Evolutionary conservation across 2,113 vertebrate genomes (phyloP).

Genomic region (Xiphorhynchus elegans): DNA sequence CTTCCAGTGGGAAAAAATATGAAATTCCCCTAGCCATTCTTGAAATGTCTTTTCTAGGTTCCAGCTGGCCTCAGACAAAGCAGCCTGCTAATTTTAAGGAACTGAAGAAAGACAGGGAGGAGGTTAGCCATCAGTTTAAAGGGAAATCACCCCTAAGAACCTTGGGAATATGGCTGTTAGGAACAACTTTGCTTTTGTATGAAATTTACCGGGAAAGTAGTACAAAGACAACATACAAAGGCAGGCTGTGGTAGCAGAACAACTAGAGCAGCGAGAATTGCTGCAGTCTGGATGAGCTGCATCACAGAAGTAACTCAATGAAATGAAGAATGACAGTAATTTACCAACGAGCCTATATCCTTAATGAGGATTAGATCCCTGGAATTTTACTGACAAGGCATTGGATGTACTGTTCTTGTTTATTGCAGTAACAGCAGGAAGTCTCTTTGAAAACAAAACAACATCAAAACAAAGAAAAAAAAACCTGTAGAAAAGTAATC

Average conservation of each 20-base stretch:
- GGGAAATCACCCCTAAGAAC: not conserved
- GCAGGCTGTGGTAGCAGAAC: not conserved
- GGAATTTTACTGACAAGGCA: conserved; percentile 23
- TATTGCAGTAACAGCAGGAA: conserved; percentile 20
- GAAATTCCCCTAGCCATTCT: not conserved
- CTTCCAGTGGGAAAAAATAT: not conserved
- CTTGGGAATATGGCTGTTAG: not conserved
- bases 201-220: not conserved
- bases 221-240: not conserved
- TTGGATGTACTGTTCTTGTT: conserved; percentile 4
- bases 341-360: conserved; percentile 30
- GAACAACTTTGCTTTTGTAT: not conserved
- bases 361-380: conserved; percentile 30
- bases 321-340: conserved; percentile 57
- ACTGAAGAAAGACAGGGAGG: not conserved
- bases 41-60: not conserved
- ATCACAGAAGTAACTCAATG: not conserved
- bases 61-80: not conserved
- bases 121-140: not conserved
- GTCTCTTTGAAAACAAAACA: not conserved
- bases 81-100: not conserved
- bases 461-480: not conserved
- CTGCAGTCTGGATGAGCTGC: not conserved
- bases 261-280: not conserved
- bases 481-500: not conserved